Evolutionary conservation across 1,140 invertebrate genomes (phyloP), one percentile per base, ranked within the genome.

Genomic region (Sogatella furcifera): DNA sequence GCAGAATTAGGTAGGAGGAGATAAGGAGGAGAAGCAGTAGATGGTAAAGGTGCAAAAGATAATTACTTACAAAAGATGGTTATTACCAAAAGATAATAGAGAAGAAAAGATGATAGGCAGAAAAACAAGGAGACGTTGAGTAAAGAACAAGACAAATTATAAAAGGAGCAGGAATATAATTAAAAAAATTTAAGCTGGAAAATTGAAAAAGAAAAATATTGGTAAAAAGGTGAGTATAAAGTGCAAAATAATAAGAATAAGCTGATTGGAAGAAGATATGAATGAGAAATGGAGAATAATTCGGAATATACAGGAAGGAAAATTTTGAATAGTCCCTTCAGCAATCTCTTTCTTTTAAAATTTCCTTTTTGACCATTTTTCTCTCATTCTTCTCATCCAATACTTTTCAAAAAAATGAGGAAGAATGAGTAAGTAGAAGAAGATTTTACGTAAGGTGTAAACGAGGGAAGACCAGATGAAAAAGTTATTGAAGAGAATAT

Each of bases 381-480:
- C n/a, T n/a, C n/a, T n/a, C n/a, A n/a, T n/a, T n/a, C n/a, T n/a
- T n/a, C n/a, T n/a, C n/a, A n/a, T n/a, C n/a, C n/a, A n/a, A n/a
- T n/a, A n/a, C n/a, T n/a, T n/a, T n/a, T n/a, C n/a, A n/a, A n/a
- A n/a, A n/a, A n/a, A n/a, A n/a, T n/a, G 28, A 6, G 28, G 41
- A 42, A 6, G 28, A 21, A 52, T 24, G 43, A 38, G 24, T 24
- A 52, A 52, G 43, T 4, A 52, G 44, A 52, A 52, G 43, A 46
- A 59, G 57, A 49, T n/a, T n/a, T n/a, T n/a, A n/a, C n/a, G n/a
- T n/a, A n/a, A 28, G 24, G 24, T 55, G 44, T 55, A 28, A 14
- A 38, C 24, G 19, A 52, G 24, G 24, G 19, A 24, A 11, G 28
- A 38, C 17, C 4, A 52, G 44, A 52, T 11, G 24, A 28, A 59